Evolutionary conservation across 1,140 invertebrate species (phyloP).

Genomic region (Aphidius gifuensis): DNA sequence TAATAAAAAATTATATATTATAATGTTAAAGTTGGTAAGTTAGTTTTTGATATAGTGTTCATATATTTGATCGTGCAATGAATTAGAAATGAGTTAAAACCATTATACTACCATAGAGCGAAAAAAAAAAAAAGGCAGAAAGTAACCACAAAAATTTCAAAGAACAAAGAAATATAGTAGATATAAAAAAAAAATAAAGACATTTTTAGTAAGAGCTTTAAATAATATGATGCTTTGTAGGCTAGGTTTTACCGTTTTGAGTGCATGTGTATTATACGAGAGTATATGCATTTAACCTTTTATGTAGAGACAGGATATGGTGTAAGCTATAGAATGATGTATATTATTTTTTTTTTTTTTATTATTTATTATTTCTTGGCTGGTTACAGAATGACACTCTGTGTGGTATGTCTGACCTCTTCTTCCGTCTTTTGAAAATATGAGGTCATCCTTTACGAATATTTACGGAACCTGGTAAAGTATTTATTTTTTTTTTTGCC

Average conservation of each 20-base stretch:
- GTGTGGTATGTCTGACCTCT: slow-evolving; percentile 17
- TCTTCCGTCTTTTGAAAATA: slow-evolving; percentile 41
- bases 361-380: neutral
- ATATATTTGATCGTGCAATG: slow-evolving; percentile 36
- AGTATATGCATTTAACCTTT: too few relatives aligned
- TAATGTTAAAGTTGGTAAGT: too few relatives aligned
- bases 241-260: slow-evolving; percentile 20
- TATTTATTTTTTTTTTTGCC: slow-evolving; percentile 14
- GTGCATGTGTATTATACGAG: slow-evolving; percentile 3
- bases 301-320: too few relatives aligned
- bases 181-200: neutral
- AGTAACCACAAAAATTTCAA: slow-evolving; percentile 19
- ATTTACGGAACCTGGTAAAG: slow-evolving; percentile 30
- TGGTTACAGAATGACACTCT: neutral
- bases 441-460: slow-evolving; percentile 37
- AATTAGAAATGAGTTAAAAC: slow-evolving; percentile 39
- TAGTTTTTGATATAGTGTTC: too few relatives aligned
- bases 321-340: too few relatives aligned
- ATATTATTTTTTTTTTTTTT: too few relatives aligned
- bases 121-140: slow-evolving; percentile 24
- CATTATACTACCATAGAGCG: neutral
- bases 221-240: slow-evolving; percentile 43
- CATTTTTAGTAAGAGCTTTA: slow-evolving; percentile 36
- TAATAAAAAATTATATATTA: too few relatives aligned
- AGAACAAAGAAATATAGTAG: neutral